These are phyloP conservation scores for Drosophila paranaensis DNA, from an alignment of 2,888 invertebrate genomes.

Conservation along the genomic window DNA sequence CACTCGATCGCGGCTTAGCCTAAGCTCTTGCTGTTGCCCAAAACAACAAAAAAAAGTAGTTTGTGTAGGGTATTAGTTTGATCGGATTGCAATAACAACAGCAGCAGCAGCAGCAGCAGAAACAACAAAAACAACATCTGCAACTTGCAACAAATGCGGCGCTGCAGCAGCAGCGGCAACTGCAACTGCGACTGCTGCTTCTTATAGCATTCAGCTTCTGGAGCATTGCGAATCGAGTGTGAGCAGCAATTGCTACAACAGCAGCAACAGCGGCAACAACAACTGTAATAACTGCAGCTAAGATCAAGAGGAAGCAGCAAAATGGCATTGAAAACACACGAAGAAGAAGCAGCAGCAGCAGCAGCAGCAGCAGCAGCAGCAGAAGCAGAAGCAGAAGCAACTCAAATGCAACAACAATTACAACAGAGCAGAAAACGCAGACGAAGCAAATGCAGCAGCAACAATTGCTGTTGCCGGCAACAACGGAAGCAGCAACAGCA, in stretches of 20 bases:
- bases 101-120: conserved; percentile 1
- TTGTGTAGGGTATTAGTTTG: conserved; percentile 1
- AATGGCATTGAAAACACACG: conserved; percentile 49
- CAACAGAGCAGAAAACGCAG: conserved; percentile 48
- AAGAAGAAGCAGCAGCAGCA: conserved; percentile 21
- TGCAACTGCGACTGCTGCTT: conserved; percentile 48
- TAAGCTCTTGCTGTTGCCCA: conserved; percentile 13
- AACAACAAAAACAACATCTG: conserved; percentile 1
- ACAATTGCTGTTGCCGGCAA: conserved; percentile 11
- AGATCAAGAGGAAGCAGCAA: conserved; percentile 31
- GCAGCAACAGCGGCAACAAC: conserved; percentile 21
- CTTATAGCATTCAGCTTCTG: conserved; percentile 49
- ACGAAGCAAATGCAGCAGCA: conserved; percentile 38
- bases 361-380: conserved; percentile 20
- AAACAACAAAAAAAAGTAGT: too few relatives aligned
- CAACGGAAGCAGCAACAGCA: conserved; percentile 33
- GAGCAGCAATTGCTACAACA: conserved; percentile 28
- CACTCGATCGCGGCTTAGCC: conserved; percentile 15
- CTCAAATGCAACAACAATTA: conserved; percentile 24
- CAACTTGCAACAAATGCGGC: conserved; percentile 51
- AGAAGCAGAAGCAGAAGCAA: conserved; percentile 20
- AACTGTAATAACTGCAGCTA: conserved; percentile 17
- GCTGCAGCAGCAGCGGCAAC: conserved; percentile 48
- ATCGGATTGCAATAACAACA: conserved; percentile 1
- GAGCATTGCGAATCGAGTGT: conserved; percentile 25